Base-by-base conservation (phyloP, 2,888 invertebrate species). In the Morinoia aosen region DNA sequence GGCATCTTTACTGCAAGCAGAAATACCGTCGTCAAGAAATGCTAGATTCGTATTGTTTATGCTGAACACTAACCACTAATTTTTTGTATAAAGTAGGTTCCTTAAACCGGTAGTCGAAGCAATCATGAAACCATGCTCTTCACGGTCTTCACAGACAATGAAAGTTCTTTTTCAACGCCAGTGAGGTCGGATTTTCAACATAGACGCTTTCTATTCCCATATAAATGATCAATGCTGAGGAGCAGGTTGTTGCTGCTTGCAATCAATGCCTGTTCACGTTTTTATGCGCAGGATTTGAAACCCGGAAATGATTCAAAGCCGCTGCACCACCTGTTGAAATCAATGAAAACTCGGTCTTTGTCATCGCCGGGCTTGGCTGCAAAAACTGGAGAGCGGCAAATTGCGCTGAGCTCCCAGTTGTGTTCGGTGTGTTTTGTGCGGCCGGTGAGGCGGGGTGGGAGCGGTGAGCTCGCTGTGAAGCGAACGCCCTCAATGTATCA, bases 281-380 rank as follows among this genome's bases (percentile, higher is more conserved):
- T 76, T 76, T 76, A 33, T 76, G 33, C 33, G 19, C 76, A 10
- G 76, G 76, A 76, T 76, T 76, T 76, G 76, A 33, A 76, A 33
- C 61, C 25, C 76, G 76, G 33, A 76, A 76, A 76, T 76, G 76
- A 76, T 76, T 76, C 76, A 16, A 76, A 76, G 76, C 25, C 33
- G 76, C 76, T 33, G 76, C 76, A 76, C 76, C 76, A 76, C 76
- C 76, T 76, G 76, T 76, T 76, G 76, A 76, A 76, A 76, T 76
- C 76, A 76, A 76, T 76, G 76, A 76, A 76, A 76, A 76, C 33
- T 76, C 76, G 76, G 76, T 76, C 76, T 76, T 76, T 76, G 25
- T 76, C 76, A 76, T 76, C 76, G 76, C 76, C 33, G 76, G 25
- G 33, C 76, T 76, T 8, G 76, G 19, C 76, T 33, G 76, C 76